These are phyloP conservation scores for Globia sparganii DNA, from an alignment of 2,888 invertebrate genomes.

Conservation along the genomic window DNA sequence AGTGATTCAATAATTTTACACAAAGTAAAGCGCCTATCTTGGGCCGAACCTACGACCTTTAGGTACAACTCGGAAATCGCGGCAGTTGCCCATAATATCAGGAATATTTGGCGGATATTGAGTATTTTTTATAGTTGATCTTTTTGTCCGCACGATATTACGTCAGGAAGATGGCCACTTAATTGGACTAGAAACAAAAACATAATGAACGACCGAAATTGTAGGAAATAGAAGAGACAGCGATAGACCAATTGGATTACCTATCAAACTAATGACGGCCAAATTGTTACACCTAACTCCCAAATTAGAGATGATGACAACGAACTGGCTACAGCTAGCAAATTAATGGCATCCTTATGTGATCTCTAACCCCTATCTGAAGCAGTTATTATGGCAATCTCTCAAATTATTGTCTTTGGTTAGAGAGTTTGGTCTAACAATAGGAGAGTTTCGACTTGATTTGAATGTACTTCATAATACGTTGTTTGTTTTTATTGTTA, in stretches of 20 bases:
- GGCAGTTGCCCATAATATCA: too few relatives aligned
- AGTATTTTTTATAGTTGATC: neutral
- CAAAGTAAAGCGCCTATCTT: too few relatives aligned
- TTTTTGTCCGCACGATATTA: neutral
- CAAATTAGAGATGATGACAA: slow-evolving; percentile 24
- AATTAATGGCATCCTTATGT: slow-evolving; percentile 22
- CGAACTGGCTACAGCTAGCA: neutral
- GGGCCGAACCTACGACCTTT: too few relatives aligned
- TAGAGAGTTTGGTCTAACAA: slow-evolving; percentile 1
- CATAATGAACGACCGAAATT: neutral
- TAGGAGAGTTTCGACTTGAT: neutral
- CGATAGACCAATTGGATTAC: neutral
- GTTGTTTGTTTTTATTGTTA: neutral
- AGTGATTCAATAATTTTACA: too few relatives aligned
- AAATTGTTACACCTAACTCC: slow-evolving; percentile 26
- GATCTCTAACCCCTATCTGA: neutral
- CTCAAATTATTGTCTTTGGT: slow-evolving; percentile 12
- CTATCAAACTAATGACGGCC: slow-evolving; percentile 4
- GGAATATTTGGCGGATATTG: neutral
- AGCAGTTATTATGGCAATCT: slow-evolving; percentile 24
- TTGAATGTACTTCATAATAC: neutral
- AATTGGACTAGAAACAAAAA: neutral
- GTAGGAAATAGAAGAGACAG: slow-evolving; percentile 8
- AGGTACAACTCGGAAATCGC: too few relatives aligned
- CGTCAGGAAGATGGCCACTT: neutral